phyloP scores from a whole-genome alignment of 1,140 invertebrate species.

The Zaprionus capensis region DNA sequence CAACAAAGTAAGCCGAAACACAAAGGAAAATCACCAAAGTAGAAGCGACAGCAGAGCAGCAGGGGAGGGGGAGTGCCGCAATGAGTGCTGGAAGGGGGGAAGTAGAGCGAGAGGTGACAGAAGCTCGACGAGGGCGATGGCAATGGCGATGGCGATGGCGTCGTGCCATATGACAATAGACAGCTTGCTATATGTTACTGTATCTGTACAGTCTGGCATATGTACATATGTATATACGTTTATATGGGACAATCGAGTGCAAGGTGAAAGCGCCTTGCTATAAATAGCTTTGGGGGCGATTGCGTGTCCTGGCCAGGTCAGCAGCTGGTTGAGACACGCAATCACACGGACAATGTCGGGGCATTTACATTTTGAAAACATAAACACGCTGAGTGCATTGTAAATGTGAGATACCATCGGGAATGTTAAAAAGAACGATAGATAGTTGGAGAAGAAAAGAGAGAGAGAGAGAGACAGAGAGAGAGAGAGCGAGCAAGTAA shows the following conservation, averaged over 20 bases:
- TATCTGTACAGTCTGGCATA: conserved; percentile 23
- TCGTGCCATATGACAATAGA: conserved; percentile 2
- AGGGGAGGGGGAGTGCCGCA: not conserved
- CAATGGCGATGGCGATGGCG: conserved; percentile 15
- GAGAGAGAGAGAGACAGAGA: too few relatives aligned
- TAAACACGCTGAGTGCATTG: conserved; percentile 58
- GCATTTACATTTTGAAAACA: conserved; percentile 64
- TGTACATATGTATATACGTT: not conserved
- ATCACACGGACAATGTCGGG: conserved; percentile 49
- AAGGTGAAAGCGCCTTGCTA: conserved; percentile 45
- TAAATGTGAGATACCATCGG: conserved; percentile 15
- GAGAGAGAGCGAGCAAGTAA: not conserved
- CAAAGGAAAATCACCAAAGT: conserved; percentile 50
- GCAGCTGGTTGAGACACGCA: conserved; percentile 67
- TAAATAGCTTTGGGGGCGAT: conserved; percentile 48
- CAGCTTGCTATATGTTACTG: conserved; percentile 2
- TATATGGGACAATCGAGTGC: conserved; percentile 64
- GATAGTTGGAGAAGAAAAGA: not conserved
- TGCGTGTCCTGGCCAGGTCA: conserved; percentile 61
- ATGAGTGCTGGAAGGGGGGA: not conserved
- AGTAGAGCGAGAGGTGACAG: conserved; percentile 22
- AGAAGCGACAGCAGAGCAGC: not conserved
- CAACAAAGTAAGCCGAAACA: conserved; percentile 57
- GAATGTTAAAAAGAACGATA: not conserved
- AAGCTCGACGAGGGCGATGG: conserved; percentile 35